phyloP scores from a whole-genome alignment of 2,888 invertebrate genomes.

The Chaitophorus viminalis region DNA sequence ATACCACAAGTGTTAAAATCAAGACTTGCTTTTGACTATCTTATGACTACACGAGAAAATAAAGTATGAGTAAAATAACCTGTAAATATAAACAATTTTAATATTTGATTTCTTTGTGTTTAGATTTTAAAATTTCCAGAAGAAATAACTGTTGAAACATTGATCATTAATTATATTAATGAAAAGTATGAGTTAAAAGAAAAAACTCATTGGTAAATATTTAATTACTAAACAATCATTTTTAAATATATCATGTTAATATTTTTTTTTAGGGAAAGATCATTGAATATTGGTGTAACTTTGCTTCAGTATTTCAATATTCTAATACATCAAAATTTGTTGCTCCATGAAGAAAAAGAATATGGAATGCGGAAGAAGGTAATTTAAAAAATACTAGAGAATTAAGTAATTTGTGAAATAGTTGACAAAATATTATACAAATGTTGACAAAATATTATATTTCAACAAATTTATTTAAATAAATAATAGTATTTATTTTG shows the following conservation, averaged over 20 bases:
- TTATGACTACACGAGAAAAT: background rate
- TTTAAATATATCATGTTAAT: background rate
- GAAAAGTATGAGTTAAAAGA: background rate
- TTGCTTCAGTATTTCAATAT: slow-evolving; percentile 38
- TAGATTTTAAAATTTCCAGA: slow-evolving; percentile 16
- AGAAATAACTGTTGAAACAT: background rate
- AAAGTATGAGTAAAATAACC: background rate
- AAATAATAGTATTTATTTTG: too few species aligned
- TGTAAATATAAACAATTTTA: background rate
- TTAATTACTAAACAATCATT: background rate
- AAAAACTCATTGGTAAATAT: background rate
- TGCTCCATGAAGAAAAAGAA: background rate
- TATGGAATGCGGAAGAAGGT: background rate
- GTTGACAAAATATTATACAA: too few species aligned
- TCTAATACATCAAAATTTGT: background rate
- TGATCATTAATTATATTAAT: background rate
- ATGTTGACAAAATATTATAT: too few species aligned
- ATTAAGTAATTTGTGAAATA: too few species aligned
- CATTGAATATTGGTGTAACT: background rate
- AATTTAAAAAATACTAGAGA: background rate
- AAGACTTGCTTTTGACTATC: slow-evolving; percentile 18
- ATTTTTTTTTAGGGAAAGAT: background rate
- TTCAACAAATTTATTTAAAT: too few species aligned
- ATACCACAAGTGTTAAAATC: slow-evolving; percentile 4
- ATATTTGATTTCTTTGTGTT: background rate